These are phyloP conservation scores for Sphenopsis melanotis DNA, from an alignment of 2,797 vertebrate species.

Conservation along the genomic window DNA sequence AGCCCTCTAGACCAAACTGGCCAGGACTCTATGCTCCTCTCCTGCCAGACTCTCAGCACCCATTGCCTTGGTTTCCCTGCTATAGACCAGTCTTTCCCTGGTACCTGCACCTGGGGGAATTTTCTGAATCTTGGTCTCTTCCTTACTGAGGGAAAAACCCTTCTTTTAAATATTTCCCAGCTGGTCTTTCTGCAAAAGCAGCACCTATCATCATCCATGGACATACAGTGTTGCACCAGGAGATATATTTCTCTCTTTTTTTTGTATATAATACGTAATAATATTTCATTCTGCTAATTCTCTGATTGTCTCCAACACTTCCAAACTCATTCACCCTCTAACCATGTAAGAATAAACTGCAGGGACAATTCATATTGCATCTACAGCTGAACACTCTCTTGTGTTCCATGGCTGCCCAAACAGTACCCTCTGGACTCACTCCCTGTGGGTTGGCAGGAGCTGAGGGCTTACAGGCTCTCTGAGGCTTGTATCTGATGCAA, in stretches of 20 bases:
- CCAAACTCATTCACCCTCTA: background rate
- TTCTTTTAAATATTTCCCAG: background rate
- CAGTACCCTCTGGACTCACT: background rate
- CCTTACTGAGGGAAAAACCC: background rate
- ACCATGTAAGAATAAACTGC: slow-evolving; percentile 16
- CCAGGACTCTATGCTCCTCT: background rate
- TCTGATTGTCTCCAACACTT: background rate
- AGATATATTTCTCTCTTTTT: background rate
- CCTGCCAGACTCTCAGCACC: background rate
- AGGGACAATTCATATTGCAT: slow-evolving; percentile 23
- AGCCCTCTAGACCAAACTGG: background rate
- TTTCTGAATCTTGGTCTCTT: background rate
- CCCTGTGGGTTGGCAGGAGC: slow-evolving; percentile 21
- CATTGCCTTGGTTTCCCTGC: background rate
- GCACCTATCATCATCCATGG: background rate
- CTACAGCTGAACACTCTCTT: background rate
- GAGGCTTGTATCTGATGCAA: background rate
- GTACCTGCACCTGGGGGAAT: background rate
- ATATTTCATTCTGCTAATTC: background rate
- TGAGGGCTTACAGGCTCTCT: background rate
- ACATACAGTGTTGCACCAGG: background rate
- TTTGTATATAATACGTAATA: background rate
- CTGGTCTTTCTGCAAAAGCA: background rate
- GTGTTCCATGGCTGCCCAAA: background rate
- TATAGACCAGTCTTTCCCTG: background rate